Conservation (phyloP, 2,888 invertebrate genomes). For the Monoplex corrugatus region DNA sequence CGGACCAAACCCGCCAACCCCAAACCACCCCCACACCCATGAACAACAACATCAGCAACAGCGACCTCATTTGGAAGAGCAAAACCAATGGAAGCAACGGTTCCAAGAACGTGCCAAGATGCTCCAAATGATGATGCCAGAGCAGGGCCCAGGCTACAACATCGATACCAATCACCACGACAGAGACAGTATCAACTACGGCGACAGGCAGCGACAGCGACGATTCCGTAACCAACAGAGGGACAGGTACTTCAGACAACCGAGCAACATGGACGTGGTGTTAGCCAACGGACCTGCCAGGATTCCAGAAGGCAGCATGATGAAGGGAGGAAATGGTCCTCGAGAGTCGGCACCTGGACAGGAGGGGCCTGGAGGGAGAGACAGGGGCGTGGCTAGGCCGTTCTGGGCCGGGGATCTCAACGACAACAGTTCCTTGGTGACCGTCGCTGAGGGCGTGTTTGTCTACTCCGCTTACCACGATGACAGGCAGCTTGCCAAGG, state of each 20-base stretch:
- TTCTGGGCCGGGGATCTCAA: not conserved
- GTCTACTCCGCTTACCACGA: conserved; percentile 44
- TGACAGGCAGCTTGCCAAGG: not conserved
- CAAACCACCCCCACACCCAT: not conserved
- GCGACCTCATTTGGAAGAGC: not conserved
- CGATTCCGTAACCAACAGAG: no score
- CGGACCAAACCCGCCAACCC: not conserved
- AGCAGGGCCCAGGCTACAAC: not conserved
- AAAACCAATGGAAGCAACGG: not conserved
- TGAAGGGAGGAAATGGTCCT: not conserved
- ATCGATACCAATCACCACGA: not conserved
- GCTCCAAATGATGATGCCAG: no score
- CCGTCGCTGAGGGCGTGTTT: not conserved
- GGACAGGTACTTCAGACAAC: no score
- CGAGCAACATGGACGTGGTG: no score
- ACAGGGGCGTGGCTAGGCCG: not conserved
- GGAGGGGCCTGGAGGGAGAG: not conserved
- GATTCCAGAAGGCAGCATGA: not conserved
- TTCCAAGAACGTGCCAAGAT: not conserved
- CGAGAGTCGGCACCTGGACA: not conserved
- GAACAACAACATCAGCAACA: not conserved
- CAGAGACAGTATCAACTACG: not conserved
- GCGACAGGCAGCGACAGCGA: no score
- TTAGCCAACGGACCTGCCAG: no score
- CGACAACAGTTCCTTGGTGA: conserved; percentile 22